Evolutionary conservation across 2,113 vertebrate genomes (phyloP), one percentile per base, ranked within the genome.

Genomic region (Lipotes vexillifer): DNA sequence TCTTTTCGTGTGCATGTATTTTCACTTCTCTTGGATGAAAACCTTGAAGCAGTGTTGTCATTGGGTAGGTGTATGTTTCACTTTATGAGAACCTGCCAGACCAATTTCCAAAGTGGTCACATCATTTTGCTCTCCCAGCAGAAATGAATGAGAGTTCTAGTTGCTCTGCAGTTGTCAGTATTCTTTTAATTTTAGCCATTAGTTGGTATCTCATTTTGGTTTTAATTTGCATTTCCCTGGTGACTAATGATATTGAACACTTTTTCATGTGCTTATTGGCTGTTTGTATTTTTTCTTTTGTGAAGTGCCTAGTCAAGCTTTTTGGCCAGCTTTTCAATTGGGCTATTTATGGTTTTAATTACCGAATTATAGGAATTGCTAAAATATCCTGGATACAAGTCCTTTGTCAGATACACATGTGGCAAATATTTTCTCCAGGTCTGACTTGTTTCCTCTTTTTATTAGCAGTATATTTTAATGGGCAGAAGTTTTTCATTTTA

Each of bases 21-120:
- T 96, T 94, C 49, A 36, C 78, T 87, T 93, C 59, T 92, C 83
- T 87, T 78, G 27, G 65, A 12, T 72, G 49, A 92, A 88, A 46
- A 23, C 17, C 14, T 68, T 41, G 27, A 88, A 88, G 11, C n/a
- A 29, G 10, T 46, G 41, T 63, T 72, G 18, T 72, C 69, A n/a
- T 31, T 68, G 63, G 21, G 31, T 27, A 31, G 20, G 38, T 61
- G 7, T 75, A n/a, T 65, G 18, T 93, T 88, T 95, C 33, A 57
- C 84, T 82, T 93, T 38, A 52, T 69, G 59, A 75, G n/a, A 88
- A 93, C 13, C 14, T 74, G 61, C 90, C 66, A 89, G 72, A 41
- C 46, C 66, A 46, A 17, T 89, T 90, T 95, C 65, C 52, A 44
- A n/a, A 86, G 77, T 61, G 63, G 1, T 20, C 38, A 36, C 13